Evolutionary conservation across 2,888 invertebrate genomes (phyloP), one percentile per base, ranked within the genome.

Genomic region (Campoplex capitator): DNA sequence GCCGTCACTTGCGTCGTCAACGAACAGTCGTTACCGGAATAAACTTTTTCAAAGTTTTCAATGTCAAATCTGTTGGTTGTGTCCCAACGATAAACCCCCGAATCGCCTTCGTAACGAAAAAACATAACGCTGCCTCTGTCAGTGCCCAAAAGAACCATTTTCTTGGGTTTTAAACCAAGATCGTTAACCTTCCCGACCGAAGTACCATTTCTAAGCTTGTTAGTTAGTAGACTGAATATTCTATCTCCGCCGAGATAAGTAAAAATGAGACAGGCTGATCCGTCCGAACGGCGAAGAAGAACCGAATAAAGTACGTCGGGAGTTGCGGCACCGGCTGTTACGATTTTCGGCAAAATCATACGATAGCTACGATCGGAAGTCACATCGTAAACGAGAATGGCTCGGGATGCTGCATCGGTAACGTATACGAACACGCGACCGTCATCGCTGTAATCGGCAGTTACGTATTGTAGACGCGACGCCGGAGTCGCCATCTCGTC

Each of bases 301-400:
- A 96, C 96, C 23, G 97, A 95, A 92, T 97, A 97, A 0, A 97
- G 95, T 1, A 97, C 97, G 88, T 96, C 96, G 11, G 96, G 94
- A 16, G 95, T 95, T 0, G 95, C 93, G 88, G 95, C 95, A 0
- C 95, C 96, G 0, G 93, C 92, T 0, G 95, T 93, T 0, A 96
- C 95, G 0, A 95, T 95, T 90, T 95, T 95, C 0, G 96, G 96
- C 42, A 97, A 93, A 1, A 96, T 95, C 0, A 97, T 96, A 4
- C 97, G 95, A 94, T 96, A 97, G 8, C 96, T 96, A 11, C 95
- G 95, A 85, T 95, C 95, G 3, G 95, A 95, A 13, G 95, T 95
- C 3, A 96, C 95, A 91, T 97, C 97, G 91, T 96, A 96, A 0
- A 97, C 95, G 16, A 95, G 90, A 80, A 95, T 94, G 0, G 95